A percentile compares a stretch with the other conserved stretches of the same genome.
Conservation (phyloP, 2,113 vertebrate genomes). For the Petromus typicus region DNA sequence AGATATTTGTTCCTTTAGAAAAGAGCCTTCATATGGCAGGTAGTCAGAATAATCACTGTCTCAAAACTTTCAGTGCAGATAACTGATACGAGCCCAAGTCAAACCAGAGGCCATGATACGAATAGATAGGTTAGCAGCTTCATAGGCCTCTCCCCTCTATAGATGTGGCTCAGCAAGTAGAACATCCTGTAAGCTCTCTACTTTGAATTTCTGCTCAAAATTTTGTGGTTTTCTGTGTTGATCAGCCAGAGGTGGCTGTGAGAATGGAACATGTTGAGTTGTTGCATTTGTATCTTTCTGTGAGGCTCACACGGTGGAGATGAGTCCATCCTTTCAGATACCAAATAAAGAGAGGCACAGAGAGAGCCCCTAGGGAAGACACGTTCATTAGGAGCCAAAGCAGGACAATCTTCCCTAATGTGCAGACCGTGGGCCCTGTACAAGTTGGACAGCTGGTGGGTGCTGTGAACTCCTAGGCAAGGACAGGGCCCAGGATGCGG, state of each 20-base stretch:
- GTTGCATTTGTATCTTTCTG: neutral
- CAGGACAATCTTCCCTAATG: too few relatives aligned
- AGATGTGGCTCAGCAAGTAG: neutral
- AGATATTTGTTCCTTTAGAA: neutral
- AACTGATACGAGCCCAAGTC: neutral
- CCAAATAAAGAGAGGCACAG: neutral
- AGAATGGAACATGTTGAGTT: neutral
- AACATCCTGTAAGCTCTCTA: neutral
- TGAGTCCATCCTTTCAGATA: neutral
- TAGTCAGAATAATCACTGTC: neutral
- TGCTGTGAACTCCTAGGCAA: neutral
- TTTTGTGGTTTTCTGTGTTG: neutral
- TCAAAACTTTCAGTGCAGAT: neutral
- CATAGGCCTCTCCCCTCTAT: neutral
- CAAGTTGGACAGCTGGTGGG: rapidly evolving
- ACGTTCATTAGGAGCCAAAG: neutral
- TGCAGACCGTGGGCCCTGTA: neutral
- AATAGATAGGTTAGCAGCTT: neutral
- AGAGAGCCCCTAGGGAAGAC: neutral
- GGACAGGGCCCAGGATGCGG: rapidly evolving
- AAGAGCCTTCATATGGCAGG: neutral
- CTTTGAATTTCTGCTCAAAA: slow-evolving; percentile 38
- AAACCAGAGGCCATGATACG: neutral
- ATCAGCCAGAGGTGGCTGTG: neutral
- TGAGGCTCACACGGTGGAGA: neutral